phyloP scores from a whole-genome alignment of 2,113 vertebrate species.

The Drymodes brunneopygia region DNA sequence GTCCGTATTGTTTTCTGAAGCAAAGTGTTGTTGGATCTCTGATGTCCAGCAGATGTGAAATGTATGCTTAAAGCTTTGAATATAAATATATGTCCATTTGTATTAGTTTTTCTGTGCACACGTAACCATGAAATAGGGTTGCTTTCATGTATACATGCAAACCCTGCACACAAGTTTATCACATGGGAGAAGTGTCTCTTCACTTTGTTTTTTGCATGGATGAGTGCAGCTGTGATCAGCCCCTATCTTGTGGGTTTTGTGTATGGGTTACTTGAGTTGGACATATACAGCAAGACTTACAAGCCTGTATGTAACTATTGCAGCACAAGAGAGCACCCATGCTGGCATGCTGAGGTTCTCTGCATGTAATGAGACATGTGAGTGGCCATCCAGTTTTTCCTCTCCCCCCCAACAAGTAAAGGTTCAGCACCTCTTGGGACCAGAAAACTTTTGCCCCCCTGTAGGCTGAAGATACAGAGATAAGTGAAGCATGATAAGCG shows the following conservation, averaged over 20 bases:
- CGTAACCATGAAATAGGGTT: neutral
- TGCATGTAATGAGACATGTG: neutral
- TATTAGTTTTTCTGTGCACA: neutral
- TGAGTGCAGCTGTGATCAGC: neutral
- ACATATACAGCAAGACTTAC: neutral
- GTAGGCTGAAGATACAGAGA: neutral
- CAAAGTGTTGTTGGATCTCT: neutral
- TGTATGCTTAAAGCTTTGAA: neutral
- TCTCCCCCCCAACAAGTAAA: neutral
- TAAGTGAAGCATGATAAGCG: neutral
- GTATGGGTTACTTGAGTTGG: neutral
- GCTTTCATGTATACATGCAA: neutral
- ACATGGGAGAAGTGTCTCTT: neutral
- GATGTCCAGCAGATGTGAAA: neutral
- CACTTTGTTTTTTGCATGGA: neutral
- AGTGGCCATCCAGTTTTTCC: neutral
- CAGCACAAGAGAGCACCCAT: neutral
- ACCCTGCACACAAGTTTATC: neutral
- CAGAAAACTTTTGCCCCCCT: neutral
- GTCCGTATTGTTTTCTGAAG: neutral
- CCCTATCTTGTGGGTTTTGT: neutral
- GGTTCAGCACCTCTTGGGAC: neutral
- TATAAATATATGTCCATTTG: neutral
- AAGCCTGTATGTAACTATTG: neutral
- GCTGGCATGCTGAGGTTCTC: neutral